Base-by-base conservation (phyloP, 2,888 invertebrate genomes). In the Drosophila atroscutellata region DNA sequence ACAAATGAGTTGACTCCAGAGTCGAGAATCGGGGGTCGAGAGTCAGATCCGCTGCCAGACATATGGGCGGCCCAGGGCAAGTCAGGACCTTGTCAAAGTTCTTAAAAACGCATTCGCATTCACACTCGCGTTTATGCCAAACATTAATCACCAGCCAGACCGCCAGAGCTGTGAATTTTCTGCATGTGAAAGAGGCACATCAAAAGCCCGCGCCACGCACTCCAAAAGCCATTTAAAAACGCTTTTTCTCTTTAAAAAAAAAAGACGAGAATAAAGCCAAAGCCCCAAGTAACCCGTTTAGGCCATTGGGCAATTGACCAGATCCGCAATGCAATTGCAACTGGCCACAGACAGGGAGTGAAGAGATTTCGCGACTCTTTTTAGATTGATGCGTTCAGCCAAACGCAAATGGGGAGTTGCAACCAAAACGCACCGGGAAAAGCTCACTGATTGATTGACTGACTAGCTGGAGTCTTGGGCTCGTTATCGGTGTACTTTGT, bases 51-150 rank as follows among this genome's bases (percentile, higher is more conserved):
- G 26, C 34, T 42, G 77, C 26, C 78, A 85, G 77, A 80, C 72
- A 89, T 72, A 78, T 72, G 80, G 80, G 69, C 77, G 63, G 83
- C 88, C 74, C 67, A 62, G 54, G 59, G 71, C 73, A 67, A 89
- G 91, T 89, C 84, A 89, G 80, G 90, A 89, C 90, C 89, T 86
- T 91, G 89, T 91, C 89, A 90, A 86, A 81, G 91, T 90, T 77
- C 81, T 86, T 78, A 78, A 86, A 88, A 84, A 77, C 89, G 83
- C 88, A 89, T 64, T 64, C 49, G 49, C 52, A 52, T 56, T 67
- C 64, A 39, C 70, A 69, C 37, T 67, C 85, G 89, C 92, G 91
- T 92, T 91, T 88, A 82, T 76, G 77, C 83, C 69, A 72, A 77
- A 83, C 92, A 91, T 92, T 87, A 91, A 91, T 91, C 91, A 92